These are phyloP conservation scores for Acanthosepion lycidas DNA, from an alignment of 2,888 invertebrate genomes.

Conservation along the genomic window DNA sequence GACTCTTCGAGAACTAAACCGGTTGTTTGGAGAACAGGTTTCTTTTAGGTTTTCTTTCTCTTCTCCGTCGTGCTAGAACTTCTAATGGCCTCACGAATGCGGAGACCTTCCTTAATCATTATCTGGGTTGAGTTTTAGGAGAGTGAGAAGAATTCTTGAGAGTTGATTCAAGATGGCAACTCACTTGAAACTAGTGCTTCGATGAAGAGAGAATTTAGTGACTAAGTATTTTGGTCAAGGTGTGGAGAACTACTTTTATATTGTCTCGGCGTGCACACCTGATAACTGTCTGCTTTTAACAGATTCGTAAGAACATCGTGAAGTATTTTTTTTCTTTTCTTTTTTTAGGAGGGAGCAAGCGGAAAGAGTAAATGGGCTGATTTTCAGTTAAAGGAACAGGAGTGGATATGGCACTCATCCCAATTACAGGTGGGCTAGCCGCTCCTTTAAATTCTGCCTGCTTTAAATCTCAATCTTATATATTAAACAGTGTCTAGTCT, in stretches of 20 bases:
- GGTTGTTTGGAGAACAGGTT: too few relatives aligned
- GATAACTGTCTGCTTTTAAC: neutral
- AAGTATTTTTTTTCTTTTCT: neutral
- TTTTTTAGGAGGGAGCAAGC: neutral
- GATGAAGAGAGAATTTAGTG: neutral
- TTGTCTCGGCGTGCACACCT: neutral
- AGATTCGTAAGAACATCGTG: neutral
- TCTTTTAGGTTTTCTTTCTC: neutral
- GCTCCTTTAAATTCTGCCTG: neutral
- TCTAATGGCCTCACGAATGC: neutral
- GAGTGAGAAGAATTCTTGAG: neutral
- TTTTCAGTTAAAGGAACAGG: neutral
- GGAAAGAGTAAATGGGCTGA: neutral
- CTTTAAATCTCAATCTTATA: neutral
- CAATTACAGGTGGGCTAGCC: neutral
- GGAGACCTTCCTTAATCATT: neutral
- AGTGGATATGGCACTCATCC: neutral
- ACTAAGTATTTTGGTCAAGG: neutral
- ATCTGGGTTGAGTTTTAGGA: neutral
- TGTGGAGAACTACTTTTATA: neutral
- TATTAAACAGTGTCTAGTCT: neutral
- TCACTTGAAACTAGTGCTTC: neutral
- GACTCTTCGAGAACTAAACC: too few relatives aligned
- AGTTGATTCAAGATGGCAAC: constrained; percentile 18
- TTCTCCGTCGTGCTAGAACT: neutral